Evolutionary conservation across 35 echinoderm and acorn worm genomes (phyloP), one percentile per base, ranked within the genome.

Genomic region (Chiridota heheva): DNA sequence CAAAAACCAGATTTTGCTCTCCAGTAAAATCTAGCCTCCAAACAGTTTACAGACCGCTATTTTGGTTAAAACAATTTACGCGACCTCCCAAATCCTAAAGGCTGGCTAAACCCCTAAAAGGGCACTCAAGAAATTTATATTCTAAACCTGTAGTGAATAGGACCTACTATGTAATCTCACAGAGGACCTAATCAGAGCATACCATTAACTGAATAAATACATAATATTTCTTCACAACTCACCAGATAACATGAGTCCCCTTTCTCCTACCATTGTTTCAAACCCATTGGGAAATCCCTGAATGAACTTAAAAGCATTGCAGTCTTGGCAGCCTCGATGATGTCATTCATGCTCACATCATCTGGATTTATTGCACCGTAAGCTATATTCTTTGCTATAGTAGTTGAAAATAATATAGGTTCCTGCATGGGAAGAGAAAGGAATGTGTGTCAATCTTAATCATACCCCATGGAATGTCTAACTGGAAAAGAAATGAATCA

Each of bases 221-320:
- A n/a, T n/a, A n/a, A n/a, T n/a, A n/a, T n/a, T n/a, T n/a, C n/a
- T n/a, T 56, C 22, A 4, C 27, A 10, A 2, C 75, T 64, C 65
- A 96, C 91, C 91, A 46, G 91, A 96, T 2, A 96, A 76, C 91
- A 96, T 96, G 4, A 96, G 57, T 38, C 91, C 91, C 43, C 91
- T 70, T 43, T 96, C 91, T 44, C 91, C 91, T 2, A 96, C 91
- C 42, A 96, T 24, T 6, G 86, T 96, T 34, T 96, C 91, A 90
- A 90, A 96, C 15, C 81, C 66, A 32, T 81, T 64, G 0, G 91
- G 86, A 44, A 96, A 96, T 40, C 32, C 42, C 13, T 86, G 60
- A 36, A 96, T 84, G 57, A 96, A 96, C 42, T 73, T 39, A 58
- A 80, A 83, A 24, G 91, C 91, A 70, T 96, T 96, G 91, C 86